Conservation (phyloP, 2,797 vertebrate species). For the Tamandua tetradactyla region DNA sequence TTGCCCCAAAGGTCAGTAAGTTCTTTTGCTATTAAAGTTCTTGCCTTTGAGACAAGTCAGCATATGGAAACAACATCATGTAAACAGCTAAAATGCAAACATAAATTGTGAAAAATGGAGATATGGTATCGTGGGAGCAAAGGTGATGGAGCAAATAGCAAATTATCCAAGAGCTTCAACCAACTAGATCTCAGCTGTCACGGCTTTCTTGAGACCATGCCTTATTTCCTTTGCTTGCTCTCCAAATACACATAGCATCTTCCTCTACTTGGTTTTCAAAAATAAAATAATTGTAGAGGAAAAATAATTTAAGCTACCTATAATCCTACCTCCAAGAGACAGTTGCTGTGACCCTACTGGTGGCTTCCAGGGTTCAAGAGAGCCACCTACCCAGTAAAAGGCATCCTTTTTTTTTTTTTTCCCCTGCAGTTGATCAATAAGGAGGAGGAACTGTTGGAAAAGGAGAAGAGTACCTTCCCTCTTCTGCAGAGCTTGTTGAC, state of each 20-base stretch:
- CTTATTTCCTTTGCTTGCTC: background rate
- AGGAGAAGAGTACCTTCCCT: slow-evolving; percentile 89
- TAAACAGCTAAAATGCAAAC: background rate
- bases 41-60: background rate
- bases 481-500: slow-evolving; percentile 88
- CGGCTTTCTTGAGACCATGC: background rate
- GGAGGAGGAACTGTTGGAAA: slow-evolving; percentile 91
- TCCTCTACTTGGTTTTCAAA: background rate
- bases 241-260: background rate
- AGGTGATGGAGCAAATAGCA: background rate
- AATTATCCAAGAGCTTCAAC: background rate
- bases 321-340: background rate
- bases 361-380: background rate
- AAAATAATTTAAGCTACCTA: slow-evolving; percentile 13
- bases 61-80: background rate
- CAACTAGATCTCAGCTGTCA: background rate
- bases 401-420: background rate
- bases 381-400: background rate
- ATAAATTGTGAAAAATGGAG: background rate
- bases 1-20: slow-evolving; percentile 20
- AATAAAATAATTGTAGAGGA: background rate
- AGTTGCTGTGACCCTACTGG: background rate
- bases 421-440: slow-evolving; percentile 90
- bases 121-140: background rate
- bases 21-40: slow-evolving; percentile 25